Evolutionary conservation across 2,797 vertebrate genomes (phyloP).

Genomic region (Sebastes hubbsi): DNA sequence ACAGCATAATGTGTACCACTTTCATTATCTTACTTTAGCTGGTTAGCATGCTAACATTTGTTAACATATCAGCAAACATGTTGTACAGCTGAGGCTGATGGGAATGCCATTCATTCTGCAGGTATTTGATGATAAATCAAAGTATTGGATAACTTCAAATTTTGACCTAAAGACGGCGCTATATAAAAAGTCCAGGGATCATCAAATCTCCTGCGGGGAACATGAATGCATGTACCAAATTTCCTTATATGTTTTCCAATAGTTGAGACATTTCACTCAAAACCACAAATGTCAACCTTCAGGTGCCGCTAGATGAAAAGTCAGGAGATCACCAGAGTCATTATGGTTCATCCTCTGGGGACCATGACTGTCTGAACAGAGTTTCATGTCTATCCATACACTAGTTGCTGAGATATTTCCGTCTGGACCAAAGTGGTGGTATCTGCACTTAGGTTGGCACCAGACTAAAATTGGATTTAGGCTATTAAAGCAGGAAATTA

Average conservation of each 20-base stretch:
- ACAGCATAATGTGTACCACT: not conserved
- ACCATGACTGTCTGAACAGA: not conserved
- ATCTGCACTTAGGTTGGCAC: not conserved
- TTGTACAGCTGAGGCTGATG: not conserved
- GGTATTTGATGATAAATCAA: not conserved
- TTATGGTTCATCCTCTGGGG: not conserved
- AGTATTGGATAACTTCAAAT: not conserved
- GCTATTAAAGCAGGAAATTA: conserved; percentile 26
- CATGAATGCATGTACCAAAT: not conserved
- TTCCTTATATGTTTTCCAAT: not conserved
- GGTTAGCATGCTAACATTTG: not conserved
- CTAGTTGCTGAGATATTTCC: not conserved
- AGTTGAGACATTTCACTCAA: not conserved
- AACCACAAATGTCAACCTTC: not conserved
- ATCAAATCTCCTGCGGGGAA: not conserved
- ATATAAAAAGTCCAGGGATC: not conserved
- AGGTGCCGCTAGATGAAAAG: not conserved
- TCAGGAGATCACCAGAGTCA: not conserved
- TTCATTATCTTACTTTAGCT: not conserved
- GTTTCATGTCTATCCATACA: not conserved
- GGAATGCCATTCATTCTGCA: not conserved
- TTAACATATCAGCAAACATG: not conserved
- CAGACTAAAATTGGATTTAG: conserved; percentile 17
- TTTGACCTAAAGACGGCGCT: not conserved
- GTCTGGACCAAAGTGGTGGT: not conserved